phyloP scores from a whole-genome alignment of 2,113 vertebrate species.

The Syrmaticus mikado region DNA sequence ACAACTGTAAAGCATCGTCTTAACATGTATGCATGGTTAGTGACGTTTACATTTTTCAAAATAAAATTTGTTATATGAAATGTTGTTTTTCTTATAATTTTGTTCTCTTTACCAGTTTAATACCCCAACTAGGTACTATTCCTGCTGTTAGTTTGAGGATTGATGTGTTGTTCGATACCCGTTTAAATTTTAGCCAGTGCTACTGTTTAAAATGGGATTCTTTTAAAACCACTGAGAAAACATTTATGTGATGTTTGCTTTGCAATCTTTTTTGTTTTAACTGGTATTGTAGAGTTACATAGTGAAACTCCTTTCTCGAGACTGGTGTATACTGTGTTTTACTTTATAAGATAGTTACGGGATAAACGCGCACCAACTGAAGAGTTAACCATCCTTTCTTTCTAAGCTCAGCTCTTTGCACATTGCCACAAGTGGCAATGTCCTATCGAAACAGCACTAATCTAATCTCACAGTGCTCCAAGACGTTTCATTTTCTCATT shows the following conservation, averaged over 20 bases:
- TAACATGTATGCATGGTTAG: constrained; percentile 85
- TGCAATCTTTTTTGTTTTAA: background rate
- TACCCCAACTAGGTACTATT: background rate
- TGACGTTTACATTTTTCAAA: constrained; percentile 82
- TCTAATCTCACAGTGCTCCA: background rate
- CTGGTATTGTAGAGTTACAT: background rate
- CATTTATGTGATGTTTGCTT: background rate
- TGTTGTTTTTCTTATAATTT: constrained; percentile 2
- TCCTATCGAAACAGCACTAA: background rate
- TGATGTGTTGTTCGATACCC: background rate
- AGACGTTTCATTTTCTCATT: background rate
- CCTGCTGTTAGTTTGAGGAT: background rate
- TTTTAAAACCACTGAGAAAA: background rate
- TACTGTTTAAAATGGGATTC: background rate
- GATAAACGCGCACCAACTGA: background rate
- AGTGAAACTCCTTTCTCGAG: background rate
- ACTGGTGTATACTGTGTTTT: background rate
- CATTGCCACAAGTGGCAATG: background rate
- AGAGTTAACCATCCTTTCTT: background rate
- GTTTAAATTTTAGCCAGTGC: background rate
- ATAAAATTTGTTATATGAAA: constrained; percentile 76
- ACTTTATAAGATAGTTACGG: background rate
- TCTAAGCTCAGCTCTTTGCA: background rate
- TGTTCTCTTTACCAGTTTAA: background rate
- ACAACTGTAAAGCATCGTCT: constrained; percentile 78